Evolutionary conservation across 2,888 invertebrate species (phyloP), one percentile per base, ranked within the genome.

Genomic region (Therioaphis trifolii): DNA sequence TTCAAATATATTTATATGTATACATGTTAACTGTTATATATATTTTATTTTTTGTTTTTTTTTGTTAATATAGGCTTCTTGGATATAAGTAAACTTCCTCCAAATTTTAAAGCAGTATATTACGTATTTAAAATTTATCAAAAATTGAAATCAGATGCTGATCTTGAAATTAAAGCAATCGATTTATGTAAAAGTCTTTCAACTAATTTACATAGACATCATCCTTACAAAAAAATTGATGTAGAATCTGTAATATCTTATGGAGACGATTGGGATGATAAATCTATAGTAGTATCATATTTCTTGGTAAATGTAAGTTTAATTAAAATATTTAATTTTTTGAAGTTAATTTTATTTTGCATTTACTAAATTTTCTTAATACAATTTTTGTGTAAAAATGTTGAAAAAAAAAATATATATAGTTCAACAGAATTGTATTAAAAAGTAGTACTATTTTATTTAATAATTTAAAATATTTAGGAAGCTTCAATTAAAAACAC

Each of bases 81-180:
- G 35, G 5, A 71, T 21, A 21, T 58, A 0, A 46, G 61, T 49
- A 49, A 63, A 24, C 46, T 80, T 35, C 80, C 80, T 14, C 7
- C 12, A n/a, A 61, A 72, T 35, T 80, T 80, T 18, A 18, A 18
- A 18, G 35, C 43, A 18, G 61, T 46, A 35, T 69, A 43, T 43
- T 72, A 18, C n/a, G 58, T 21, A 9, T 49, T 72, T 18, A 49
- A 72, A 4, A 61, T 80, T 35, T 80, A 80, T 61, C 71, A 72
- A 72, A 72, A 61, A 80, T 35, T 29, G 5, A 80, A 80, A 80
- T 61, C 4, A 18, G 24, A 49, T 11, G 0, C 35, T 18, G 49
- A 49, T 1, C 4, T 80, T 14, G n/a, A 49, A 49, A 0, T 40
- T 2, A 52, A 52, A 40, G 15, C 4, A 4, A 24, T 18, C 35